Conservation (phyloP, 2,113 vertebrate species). For the Theropithecus gelada region DNA sequence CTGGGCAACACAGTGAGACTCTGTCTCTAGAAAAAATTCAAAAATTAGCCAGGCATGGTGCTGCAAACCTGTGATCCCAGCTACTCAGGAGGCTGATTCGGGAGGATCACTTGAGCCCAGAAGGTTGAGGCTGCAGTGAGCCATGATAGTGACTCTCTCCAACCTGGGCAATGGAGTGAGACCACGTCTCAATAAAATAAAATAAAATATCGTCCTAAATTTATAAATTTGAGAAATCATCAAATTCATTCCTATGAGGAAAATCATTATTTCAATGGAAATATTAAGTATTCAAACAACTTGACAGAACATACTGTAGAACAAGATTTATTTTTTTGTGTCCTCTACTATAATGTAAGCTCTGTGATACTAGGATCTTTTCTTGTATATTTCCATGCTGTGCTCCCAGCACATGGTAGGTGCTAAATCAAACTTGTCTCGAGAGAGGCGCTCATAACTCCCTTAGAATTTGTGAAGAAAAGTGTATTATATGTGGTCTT, state of each 20-base stretch:
- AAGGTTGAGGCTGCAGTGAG: not conserved
- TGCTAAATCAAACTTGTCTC: not conserved
- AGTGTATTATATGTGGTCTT: not conserved
- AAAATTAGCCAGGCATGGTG: not conserved
- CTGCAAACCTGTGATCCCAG: not conserved
- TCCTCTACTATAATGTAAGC: not conserved
- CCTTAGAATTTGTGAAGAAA: not conserved
- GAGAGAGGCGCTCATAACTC: not conserved
- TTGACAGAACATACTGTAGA: not conserved
- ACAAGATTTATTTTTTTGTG: not conserved
- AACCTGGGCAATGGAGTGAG: not conserved
- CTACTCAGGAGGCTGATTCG: not conserved
- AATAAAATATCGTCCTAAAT: not conserved
- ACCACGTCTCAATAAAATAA: not conserved
- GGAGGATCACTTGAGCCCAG: not conserved
- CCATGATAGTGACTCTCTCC: not conserved
- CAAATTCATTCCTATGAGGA: not conserved
- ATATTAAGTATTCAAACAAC: not conserved
- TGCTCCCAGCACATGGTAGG: not conserved
- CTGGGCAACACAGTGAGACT: not conserved
- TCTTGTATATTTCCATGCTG: not conserved
- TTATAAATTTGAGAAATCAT: not conserved
- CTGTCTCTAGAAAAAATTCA: not conserved
- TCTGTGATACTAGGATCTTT: not conserved
- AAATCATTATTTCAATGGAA: not conserved